Evolutionary conservation across 2,888 invertebrate genomes (phyloP).

Genomic region (Dryococelus australis): DNA sequence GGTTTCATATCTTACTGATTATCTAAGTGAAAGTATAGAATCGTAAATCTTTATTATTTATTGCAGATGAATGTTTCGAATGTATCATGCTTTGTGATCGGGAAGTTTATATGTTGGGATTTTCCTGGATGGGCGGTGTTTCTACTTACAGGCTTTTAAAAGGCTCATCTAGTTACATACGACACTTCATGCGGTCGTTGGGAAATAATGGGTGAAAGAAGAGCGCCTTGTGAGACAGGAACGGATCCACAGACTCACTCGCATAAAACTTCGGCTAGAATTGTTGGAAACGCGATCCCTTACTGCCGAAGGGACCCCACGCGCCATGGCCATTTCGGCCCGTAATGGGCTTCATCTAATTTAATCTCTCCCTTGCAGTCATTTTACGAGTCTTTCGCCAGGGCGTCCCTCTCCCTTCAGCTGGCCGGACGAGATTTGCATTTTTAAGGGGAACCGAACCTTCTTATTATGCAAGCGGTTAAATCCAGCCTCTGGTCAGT

Average conservation of each 20-base stretch:
- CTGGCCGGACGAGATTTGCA: background rate
- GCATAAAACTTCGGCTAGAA: background rate
- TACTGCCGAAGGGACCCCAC: background rate
- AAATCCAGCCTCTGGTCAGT: background rate
- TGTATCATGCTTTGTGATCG: too few species aligned
- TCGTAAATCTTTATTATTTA: too few species aligned
- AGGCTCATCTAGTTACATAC: too few species aligned
- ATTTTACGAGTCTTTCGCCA: slow-evolving; percentile 11
- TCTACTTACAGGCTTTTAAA: too few species aligned
- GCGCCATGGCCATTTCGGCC: background rate
- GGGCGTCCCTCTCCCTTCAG: background rate
- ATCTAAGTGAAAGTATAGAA: too few species aligned
- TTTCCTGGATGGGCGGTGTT: too few species aligned
- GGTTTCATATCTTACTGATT: too few species aligned
- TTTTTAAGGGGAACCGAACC: slow-evolving; percentile 6
- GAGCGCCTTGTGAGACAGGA: too few species aligned
- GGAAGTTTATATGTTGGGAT: too few species aligned
- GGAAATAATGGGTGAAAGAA: too few species aligned
- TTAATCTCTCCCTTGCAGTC: slow-evolving; percentile 4
- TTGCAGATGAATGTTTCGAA: too few species aligned
- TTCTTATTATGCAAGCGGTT: background rate
- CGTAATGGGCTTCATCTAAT: background rate
- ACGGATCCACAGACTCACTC: background rate
- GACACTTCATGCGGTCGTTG: too few species aligned
- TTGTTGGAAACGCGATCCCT: background rate